Evolutionary conservation across 2,113 vertebrate genomes (phyloP), one percentile per base, ranked within the genome.

Genomic region (Elgaria multicarinata): DNA sequence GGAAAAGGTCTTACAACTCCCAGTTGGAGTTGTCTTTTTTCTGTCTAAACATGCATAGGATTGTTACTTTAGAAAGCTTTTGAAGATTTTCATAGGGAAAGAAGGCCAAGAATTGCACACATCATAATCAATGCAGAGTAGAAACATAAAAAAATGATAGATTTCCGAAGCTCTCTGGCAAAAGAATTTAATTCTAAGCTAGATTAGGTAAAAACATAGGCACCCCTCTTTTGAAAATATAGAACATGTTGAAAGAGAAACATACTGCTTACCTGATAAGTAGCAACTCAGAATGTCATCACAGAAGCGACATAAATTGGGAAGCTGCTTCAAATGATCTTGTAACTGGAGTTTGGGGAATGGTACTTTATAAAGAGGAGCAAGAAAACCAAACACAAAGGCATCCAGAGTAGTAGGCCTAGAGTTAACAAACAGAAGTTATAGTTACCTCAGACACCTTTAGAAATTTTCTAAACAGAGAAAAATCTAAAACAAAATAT

Each of bases 401-500:
- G 99, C 98, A 95, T 99, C 99, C 96, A 99, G 97, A 90, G 98
- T 99, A 89, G 98, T 98, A 85, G 99, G 99, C 94, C 99, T 99
- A 90, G 33, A 93, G 90, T 69, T 44, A 90, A 85, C 46, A 76
- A 93, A 69, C 87, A 82, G 12, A 67, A 14, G 6, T 88, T 28
- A 58, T 33, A 28, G 78, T 36, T 44, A 92, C 4, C 16, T 62
- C 46, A 77, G 66, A 66, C 44, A 50, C 26, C 0, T 0, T 33
- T 77, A 83, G 24, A 20, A 0, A 0, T 8, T 83, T 92, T 87
- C 39, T 2, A 0, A 33, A 0, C 14, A 76, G 86, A 92, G 81
- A 3, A 87, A 42, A 89, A 42, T 1, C 55, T 24, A 50, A 3
- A 67, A 90, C 4, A 87, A 53, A 77, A 62, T 18, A 53, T 0